Conservation (phyloP, 2,113 vertebrate species). For the Cynopterus brachyotis region DNA sequence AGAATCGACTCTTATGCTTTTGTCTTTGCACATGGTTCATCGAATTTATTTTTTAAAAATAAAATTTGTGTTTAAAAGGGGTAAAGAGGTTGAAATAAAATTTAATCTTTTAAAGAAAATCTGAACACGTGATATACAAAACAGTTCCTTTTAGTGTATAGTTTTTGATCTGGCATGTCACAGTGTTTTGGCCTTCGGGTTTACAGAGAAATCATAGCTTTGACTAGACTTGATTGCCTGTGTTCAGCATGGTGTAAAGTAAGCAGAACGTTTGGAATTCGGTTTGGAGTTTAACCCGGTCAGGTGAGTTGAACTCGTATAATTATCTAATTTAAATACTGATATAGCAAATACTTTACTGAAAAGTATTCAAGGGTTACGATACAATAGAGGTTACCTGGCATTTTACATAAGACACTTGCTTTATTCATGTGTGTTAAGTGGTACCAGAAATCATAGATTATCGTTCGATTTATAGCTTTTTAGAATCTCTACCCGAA, state of each 20-base stretch:
- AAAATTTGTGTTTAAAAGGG: conserved; percentile 71
- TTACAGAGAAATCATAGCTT: conserved; percentile 86
- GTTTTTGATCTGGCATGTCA: conserved; percentile 83
- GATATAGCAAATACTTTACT: background rate
- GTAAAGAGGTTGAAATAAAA: conserved; percentile 81
- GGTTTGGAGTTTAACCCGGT: conserved; percentile 82
- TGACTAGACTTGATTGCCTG: conserved; percentile 86
- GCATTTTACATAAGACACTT: background rate
- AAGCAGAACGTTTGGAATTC: conserved; percentile 85
- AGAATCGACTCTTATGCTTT: background rate
- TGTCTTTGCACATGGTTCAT: background rate
- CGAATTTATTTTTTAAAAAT: conserved; percentile 53
- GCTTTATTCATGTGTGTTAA: background rate
- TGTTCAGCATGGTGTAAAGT: conserved; percentile 87
- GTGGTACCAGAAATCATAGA: background rate
- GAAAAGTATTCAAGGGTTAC: conserved; percentile 24
- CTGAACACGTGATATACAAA: conserved; percentile 81
- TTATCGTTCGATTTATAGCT: background rate
- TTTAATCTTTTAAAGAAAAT: conserved; percentile 84
- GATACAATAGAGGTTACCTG: background rate
- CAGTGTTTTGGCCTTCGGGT: conserved; percentile 83
- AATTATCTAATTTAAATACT: conserved; percentile 71
- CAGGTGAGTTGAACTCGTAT: conserved; percentile 77
- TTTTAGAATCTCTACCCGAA: background rate
- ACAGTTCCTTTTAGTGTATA: conserved; percentile 47